Evolutionary conservation across 1,140 invertebrate genomes (phyloP).

Genomic region (Aradophagus sp.): DNA sequence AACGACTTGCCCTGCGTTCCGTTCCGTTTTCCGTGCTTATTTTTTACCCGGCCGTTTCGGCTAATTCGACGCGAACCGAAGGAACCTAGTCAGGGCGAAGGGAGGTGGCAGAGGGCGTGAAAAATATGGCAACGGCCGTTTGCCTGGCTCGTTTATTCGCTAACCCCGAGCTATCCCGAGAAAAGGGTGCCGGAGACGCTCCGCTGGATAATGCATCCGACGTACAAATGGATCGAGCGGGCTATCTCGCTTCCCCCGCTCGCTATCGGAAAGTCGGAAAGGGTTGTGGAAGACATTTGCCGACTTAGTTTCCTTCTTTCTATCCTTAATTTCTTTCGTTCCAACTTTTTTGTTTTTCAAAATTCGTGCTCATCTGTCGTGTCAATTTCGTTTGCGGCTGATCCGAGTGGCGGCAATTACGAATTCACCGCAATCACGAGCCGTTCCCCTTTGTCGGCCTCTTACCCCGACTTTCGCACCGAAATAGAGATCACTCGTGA

Average conservation of each 20-base stretch:
- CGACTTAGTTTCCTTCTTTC: conserved; percentile 38
- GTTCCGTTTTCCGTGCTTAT: conserved; percentile 2
- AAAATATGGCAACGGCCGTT: conserved; percentile 60
- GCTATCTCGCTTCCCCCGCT: conserved; percentile 51
- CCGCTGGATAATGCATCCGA: conserved; percentile 57
- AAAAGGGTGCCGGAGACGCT: conserved; percentile 56
- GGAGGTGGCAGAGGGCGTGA: conserved; percentile 18
- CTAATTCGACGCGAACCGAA: conserved; percentile 36
- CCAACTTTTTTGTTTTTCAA: conserved; percentile 38
- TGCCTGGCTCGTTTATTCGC: conserved; percentile 59
- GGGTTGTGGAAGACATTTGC: conserved; percentile 49
- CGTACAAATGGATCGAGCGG: conserved; percentile 58
- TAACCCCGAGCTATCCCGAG: conserved; percentile 51
- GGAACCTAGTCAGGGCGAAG: conserved; percentile 36
- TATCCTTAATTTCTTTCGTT: too few relatives aligned
- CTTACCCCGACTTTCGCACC: too few relatives aligned
- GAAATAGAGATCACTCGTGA: conserved; percentile 34
- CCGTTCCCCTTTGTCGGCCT: conserved; percentile 8
- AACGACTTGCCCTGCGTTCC: background rate
- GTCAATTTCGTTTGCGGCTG: background rate
- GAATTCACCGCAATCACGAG: conserved; percentile 20
- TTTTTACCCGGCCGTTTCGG: conserved; percentile 6
- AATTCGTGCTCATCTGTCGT: conserved; percentile 32
- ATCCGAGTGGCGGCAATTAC: conserved; percentile 20
- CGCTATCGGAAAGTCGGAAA: conserved; percentile 58